These are phyloP conservation scores for Orthonevra nobilis DNA, from an alignment of 2,888 invertebrate genomes.

Conservation along the genomic window DNA sequence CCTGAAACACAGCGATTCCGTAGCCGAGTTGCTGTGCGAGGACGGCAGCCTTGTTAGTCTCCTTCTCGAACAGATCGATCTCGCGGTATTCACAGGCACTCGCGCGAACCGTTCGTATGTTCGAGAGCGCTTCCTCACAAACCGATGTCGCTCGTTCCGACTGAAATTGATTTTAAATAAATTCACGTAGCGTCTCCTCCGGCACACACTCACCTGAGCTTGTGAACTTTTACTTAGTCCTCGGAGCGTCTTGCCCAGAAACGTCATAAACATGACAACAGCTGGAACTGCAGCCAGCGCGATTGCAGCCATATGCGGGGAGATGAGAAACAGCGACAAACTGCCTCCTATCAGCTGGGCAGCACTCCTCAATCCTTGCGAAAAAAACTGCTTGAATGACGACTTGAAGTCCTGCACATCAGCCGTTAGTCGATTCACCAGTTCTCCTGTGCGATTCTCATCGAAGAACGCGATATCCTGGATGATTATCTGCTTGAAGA, in stretches of 20 bases:
- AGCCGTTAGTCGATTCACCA: slow-evolving; percentile 93
- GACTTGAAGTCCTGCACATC: slow-evolving; percentile 99
- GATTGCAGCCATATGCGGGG: slow-evolving; percentile 92
- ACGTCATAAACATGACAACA: slow-evolving; percentile 91
- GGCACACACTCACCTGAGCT: slow-evolving; percentile 87
- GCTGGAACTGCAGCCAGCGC: slow-evolving; percentile 92
- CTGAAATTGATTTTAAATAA: slow-evolving; percentile 79
- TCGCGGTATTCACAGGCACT: slow-evolving; percentile 96
- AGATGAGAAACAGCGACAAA: slow-evolving; percentile 87
- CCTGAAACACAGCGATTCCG: slow-evolving; percentile 96
- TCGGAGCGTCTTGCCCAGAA: slow-evolving; percentile 89
- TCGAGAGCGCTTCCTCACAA: slow-evolving; percentile 95
- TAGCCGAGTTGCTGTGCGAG: slow-evolving; percentile 90
- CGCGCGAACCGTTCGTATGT: slow-evolving; percentile 95
- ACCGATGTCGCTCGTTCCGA: slow-evolving; percentile 92
- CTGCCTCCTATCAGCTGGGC: slow-evolving; percentile 87
- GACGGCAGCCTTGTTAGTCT: slow-evolving; percentile 87
- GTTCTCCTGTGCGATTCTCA: slow-evolving; percentile 93
- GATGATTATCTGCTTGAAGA: slow-evolving; percentile 90
- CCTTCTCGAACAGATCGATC: slow-evolving; percentile 85
- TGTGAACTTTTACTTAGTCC: slow-evolving; percentile 90
- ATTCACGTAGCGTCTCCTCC: background rate
- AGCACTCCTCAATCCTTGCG: slow-evolving; percentile 92
- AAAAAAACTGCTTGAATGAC: slow-evolving; percentile 95
- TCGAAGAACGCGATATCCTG: slow-evolving; percentile 96